Evolutionary conservation across 2,888 invertebrate genomes (phyloP).

Genomic region (Rotaria sp.): DNA sequence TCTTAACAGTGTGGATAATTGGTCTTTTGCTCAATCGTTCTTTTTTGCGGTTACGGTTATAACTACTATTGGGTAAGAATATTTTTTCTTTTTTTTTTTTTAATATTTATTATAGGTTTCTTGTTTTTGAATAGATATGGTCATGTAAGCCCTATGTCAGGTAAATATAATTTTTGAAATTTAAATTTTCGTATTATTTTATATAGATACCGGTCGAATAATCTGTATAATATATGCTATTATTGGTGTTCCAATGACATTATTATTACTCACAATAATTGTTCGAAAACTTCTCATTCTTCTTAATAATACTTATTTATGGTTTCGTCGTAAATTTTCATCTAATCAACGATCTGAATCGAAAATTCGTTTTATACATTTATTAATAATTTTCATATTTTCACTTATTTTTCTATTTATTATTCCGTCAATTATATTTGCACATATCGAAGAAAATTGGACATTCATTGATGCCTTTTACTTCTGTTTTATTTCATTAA

Average conservation of each 20-base stretch:
- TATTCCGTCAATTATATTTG: slow-evolving; percentile 70
- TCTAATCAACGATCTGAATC: slow-evolving; percentile 65
- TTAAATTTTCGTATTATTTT: background rate
- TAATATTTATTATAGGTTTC: background rate
- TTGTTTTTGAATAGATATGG: slow-evolving; percentile 67
- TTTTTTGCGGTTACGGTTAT: slow-evolving; percentile 80
- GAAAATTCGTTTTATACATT: slow-evolving; percentile 64
- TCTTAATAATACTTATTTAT: slow-evolving; percentile 66
- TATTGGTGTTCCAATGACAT: slow-evolving; percentile 74
- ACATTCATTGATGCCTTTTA: slow-evolving; percentile 77
- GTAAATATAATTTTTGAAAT: background rate
- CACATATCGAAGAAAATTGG: slow-evolving; percentile 71
- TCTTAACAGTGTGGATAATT: slow-evolving; percentile 64
- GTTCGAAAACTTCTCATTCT: slow-evolving; percentile 74
- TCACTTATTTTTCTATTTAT: slow-evolving; percentile 64
- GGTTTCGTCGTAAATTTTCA: slow-evolving; percentile 62
- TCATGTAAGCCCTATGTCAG: slow-evolving; percentile 75
- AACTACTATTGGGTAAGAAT: slow-evolving; percentile 65
- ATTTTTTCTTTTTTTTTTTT: background rate
- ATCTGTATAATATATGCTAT: slow-evolving; percentile 79
- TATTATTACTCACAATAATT: slow-evolving; percentile 72
- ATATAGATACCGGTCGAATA: slow-evolving; percentile 67
- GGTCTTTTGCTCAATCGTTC: slow-evolving; percentile 80
- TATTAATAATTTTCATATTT: slow-evolving; percentile 61
- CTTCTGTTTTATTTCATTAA: slow-evolving; percentile 81